Conservation (phyloP, 1,140 invertebrate species). For the Spodoptera litura region DNA sequence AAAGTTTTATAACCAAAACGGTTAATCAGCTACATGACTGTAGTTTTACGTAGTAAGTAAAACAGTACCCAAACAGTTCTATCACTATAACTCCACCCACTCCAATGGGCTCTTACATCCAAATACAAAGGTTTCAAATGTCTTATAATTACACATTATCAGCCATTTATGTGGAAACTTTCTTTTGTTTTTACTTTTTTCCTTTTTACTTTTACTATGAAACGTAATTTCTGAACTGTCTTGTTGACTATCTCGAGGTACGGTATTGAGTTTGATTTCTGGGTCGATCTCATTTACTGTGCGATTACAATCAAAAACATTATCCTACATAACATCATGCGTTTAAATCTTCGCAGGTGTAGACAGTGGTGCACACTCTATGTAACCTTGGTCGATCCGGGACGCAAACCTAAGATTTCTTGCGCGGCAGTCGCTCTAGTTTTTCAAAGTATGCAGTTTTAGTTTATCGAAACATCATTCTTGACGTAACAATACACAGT, state of each 20-base stretch:
- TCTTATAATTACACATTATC: conserved; percentile 4
- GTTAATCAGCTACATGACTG: neutral
- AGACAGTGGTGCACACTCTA: too few relatives aligned
- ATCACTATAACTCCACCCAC: neutral
- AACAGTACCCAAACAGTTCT: neutral
- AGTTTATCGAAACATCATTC: too few relatives aligned
- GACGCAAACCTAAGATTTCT: too few relatives aligned
- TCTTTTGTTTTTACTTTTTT: neutral
- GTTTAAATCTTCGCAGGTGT: too few relatives aligned
- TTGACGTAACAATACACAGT: too few relatives aligned
- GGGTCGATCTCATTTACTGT: too few relatives aligned
- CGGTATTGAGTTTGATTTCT: too few relatives aligned
- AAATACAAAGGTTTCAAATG: conserved; percentile 1
- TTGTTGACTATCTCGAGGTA: neutral
- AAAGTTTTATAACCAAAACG: neutral
- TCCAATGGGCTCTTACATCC: neutral
- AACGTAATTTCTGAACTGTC: neutral
- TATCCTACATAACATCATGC: too few relatives aligned
- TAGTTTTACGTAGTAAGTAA: neutral
- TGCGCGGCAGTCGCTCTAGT: too few relatives aligned
- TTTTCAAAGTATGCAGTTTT: too few relatives aligned
- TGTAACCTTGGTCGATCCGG: too few relatives aligned
- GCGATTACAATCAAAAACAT: too few relatives aligned
- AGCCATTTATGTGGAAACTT: conserved; percentile 11
- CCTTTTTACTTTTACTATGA: neutral